Evolutionary conservation across 2,888 invertebrate genomes (phyloP), one percentile per base, ranked within the genome.

Genomic region (Timandra comae): DNA sequence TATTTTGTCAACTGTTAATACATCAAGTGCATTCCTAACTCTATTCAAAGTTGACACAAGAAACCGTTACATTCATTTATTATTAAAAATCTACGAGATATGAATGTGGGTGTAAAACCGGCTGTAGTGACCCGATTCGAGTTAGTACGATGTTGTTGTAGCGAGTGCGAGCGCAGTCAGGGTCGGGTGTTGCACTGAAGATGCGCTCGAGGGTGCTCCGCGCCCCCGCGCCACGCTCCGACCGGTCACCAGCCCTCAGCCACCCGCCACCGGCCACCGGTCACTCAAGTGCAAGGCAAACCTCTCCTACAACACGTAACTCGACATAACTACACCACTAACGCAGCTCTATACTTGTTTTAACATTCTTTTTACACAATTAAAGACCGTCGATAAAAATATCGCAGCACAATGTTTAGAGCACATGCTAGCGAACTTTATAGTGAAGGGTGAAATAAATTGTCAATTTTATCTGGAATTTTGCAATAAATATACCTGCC

Each of bases 121-220:
- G 44, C 42, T 49, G 33, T 32, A 33, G 33, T 49, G 48, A 49
- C 48, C 48, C 38, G 40, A 37, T 46, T 42, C 30, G 29, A 34
- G 38, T 30, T n/a, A n/a, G n/a, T n/a, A n/a, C n/a, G n/a, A n/a
- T n/a, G n/a, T n/a, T n/a, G n/a, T n/a, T n/a, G n/a, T n/a, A n/a
- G n/a, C n/a, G n/a, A n/a, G n/a, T n/a, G n/a, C n/a, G n/a, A 38
- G 43, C 38, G 41, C 23, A 43, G 42, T 46, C 65, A 57, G 47
- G 60, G 65, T 34, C 64, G 75, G 69, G 62, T 76, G 62, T 76
- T 76, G 78, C 70, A 67, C 76, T 76, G 74, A 75, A 74, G 78
- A 78, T 43, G 67, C 50, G 41, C 48, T 13, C 30, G 30, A 31
- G 39, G 32, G 29, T 26, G 22, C 25, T 12, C 34, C 31, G 22